These are phyloP conservation scores for Paratilapia polleni DNA, from an alignment of 2,113 vertebrate genomes.

Conservation along the genomic window DNA sequence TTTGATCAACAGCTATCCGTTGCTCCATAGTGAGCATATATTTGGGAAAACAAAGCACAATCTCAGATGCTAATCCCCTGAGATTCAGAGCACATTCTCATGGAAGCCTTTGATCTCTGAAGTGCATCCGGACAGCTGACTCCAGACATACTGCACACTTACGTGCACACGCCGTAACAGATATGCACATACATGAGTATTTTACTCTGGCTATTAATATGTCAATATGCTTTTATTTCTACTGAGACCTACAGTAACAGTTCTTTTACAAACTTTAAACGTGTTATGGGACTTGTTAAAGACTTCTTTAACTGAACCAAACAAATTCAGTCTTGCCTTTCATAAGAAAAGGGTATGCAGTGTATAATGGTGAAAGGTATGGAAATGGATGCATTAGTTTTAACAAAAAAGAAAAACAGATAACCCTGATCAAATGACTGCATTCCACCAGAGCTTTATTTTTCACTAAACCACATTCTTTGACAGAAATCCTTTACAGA, in stretches of 20 bases:
- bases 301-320: not conserved
- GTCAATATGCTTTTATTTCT: slow-evolving; percentile 4
- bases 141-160: slow-evolving; percentile 63
- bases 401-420: not conserved
- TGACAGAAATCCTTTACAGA: slow-evolving; percentile 31
- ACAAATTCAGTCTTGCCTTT: fast-evolving
- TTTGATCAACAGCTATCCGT: slow-evolving; percentile 69
- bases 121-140: slow-evolving; percentile 75
- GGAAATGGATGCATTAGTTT: not conserved
- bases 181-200: slow-evolving; percentile 28
- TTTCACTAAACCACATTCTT: slow-evolving; percentile 19
- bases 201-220: slow-evolving; percentile 47
- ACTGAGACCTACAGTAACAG: not conserved
- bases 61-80: slow-evolving; percentile 78
- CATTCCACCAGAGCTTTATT: slow-evolving; percentile 19
- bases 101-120: slow-evolving; percentile 80
- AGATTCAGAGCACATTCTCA: slow-evolving; percentile 77
- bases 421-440: slow-evolving; percentile 16
- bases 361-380: not conserved
- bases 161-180: slow-evolving; percentile 30
- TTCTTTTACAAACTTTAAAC: not conserved
- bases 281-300: not conserved
- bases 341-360: not conserved
- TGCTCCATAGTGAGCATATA: slow-evolving; percentile 62
- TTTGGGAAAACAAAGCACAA: slow-evolving; percentile 77